A percentile compares a stretch with the other conserved stretches of the same genome.
phyloP scores from a whole-genome alignment of 2,888 invertebrate genomes.

The Heterodera filipjevi region DNA sequence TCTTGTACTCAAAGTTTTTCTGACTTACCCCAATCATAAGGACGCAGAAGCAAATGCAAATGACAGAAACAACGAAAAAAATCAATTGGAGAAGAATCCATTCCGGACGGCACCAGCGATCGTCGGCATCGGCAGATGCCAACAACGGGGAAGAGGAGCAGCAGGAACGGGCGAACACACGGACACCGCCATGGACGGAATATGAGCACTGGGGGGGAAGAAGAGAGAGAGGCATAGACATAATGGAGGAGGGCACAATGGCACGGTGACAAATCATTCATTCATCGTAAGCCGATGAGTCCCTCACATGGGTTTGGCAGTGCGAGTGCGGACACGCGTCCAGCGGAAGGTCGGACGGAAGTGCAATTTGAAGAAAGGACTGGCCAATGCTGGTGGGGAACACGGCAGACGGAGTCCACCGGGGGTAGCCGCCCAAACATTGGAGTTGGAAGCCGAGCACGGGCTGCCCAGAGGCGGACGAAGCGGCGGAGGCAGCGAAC shows the following conservation, averaged over 20 bases:
- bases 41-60: conserved; percentile 55
- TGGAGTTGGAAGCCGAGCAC: conserved; percentile 31
- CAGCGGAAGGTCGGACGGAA: conserved; percentile 37
- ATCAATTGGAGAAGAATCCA: conserved; percentile 30
- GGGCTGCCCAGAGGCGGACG: conserved; percentile 20
- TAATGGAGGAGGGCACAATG: background rate
- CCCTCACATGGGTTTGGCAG: conserved; percentile 25
- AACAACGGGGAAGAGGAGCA: conserved; percentile 38
- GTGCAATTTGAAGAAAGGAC: conserved; percentile 41
- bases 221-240: background rate
- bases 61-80: conserved; percentile 45
- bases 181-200: conserved; percentile 57
- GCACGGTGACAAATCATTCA: background rate
- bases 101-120: conserved; percentile 40
- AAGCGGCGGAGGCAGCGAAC: conserved; percentile 12
- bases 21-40: conserved; percentile 49
- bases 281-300: background rate
- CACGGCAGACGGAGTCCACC: conserved; percentile 46
- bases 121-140: conserved; percentile 31
- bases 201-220: conserved; percentile 57
- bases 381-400: conserved; percentile 42
- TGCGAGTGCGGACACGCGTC: conserved; percentile 41
- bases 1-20: background rate
- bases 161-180: conserved; percentile 58
- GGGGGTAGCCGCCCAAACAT: conserved; percentile 20